Percentiles rank a stretch among this genome's conserved stretches.
phyloP scores from a whole-genome alignment of 2,888 invertebrate species.

The Apomyelois bistriatella region DNA sequence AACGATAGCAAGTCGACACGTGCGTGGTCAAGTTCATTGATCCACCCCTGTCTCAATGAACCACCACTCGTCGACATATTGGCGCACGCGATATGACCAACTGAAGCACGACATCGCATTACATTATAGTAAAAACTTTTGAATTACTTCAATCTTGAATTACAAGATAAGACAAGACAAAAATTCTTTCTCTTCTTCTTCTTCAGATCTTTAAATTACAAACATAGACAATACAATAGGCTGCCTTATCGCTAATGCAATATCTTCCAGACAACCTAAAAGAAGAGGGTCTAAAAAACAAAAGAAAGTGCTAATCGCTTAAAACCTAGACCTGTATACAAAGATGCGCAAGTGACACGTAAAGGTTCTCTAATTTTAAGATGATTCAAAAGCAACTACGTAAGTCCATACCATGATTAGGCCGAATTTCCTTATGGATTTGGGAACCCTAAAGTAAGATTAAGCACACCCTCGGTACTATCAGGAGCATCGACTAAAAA shows the following conservation, averaged over 20 bases:
- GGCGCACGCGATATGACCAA: conserved; percentile 2
- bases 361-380: no score
- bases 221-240: no score
- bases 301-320: no score
- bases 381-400: no score
- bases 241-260: no score
- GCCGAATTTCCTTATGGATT: not conserved
- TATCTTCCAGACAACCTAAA: no score
- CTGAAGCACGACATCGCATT: not conserved
- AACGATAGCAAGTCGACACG: not conserved
- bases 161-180: no score
- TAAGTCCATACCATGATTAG: not conserved
- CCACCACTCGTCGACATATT: not conserved
- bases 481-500: conserved; percentile 4
- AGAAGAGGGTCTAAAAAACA: no score
- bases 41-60: conserved; percentile 11
- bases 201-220: no score
- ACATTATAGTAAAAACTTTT: not conserved
- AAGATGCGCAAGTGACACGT: not conserved
- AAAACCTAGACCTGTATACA: no score
- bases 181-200: no score
- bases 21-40: conserved; percentile 12
- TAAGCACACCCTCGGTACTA: not conserved
- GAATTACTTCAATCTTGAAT: no score
- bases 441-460: conserved; percentile 1